These are phyloP conservation scores for Idaea biselata DNA, from an alignment of 2,888 invertebrate genomes.

Conservation along the genomic window DNA sequence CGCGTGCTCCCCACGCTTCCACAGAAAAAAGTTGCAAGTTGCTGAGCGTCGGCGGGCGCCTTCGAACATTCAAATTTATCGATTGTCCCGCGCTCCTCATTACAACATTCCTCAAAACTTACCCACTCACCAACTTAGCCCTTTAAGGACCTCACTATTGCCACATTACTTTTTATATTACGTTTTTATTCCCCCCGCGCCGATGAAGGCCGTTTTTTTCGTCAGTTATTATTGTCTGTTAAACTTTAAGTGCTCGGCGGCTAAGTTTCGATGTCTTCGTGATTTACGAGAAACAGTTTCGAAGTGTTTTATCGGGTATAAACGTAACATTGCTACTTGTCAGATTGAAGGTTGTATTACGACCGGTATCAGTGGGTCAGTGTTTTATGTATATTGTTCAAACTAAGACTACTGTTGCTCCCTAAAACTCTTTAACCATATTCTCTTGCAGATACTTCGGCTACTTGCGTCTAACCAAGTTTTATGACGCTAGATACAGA, in stretches of 20 bases:
- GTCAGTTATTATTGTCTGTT: constrained; percentile 79
- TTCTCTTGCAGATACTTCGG: constrained; percentile 38
- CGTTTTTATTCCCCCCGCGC: constrained; percentile 46
- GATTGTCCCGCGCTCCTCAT: constrained; percentile 77
- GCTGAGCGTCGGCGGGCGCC: constrained; percentile 62
- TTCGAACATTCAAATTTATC: constrained; percentile 80
- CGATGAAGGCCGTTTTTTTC: constrained; percentile 67
- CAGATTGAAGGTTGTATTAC: constrained; percentile 73
- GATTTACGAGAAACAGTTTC: constrained; percentile 76
- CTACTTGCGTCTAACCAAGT: constrained; percentile 26
- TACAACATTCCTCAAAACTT: constrained; percentile 78
- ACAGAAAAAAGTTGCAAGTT: constrained; percentile 79
- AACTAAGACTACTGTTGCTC: constrained; percentile 15
- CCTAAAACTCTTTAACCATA: constrained; percentile 36
- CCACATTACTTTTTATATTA: constrained; percentile 66
- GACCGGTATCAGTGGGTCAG: constrained; percentile 66
- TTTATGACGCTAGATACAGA: constrained; percentile 20
- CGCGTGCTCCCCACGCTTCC: constrained; percentile 61
- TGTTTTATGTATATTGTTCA: constrained; percentile 41
- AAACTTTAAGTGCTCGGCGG: constrained; percentile 79
- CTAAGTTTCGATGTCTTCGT: constrained; percentile 60
- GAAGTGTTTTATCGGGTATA: constrained; percentile 80
- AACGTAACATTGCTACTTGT: constrained; percentile 77
- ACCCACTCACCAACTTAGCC: constrained; percentile 74
- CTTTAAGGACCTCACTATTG: constrained; percentile 67